These are phyloP conservation scores for Microtus oregoni DNA, from an alignment of 2,113 vertebrate genomes.

Conservation along the genomic window DNA sequence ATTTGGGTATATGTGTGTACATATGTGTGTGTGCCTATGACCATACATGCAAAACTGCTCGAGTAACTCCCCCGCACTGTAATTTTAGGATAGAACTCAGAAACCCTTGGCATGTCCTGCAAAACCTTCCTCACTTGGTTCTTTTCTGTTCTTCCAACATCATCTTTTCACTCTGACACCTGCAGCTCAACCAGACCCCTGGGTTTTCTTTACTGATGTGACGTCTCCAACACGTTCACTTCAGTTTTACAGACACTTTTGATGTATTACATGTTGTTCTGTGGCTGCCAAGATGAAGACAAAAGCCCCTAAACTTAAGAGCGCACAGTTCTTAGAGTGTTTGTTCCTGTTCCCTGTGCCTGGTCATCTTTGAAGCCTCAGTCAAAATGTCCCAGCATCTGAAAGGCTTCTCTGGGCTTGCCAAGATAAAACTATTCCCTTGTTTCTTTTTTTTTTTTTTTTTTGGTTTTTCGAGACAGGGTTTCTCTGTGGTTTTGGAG, in stretches of 20 bases:
- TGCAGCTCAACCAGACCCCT: not conserved
- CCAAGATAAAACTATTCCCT: not conserved
- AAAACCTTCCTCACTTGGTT: not conserved
- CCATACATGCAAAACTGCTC: not conserved
- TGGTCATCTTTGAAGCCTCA: not conserved
- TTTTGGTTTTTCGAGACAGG: no score
- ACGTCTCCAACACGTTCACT: not conserved
- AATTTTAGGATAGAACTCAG: not conserved
- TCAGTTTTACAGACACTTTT: not conserved
- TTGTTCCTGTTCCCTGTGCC: not conserved
- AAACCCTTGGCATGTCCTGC: not conserved
- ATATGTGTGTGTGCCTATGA: not conserved
- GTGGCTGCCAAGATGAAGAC: not conserved
- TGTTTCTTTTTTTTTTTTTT: not conserved
- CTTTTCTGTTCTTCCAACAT: not conserved
- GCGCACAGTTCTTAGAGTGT: not conserved
- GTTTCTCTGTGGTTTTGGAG: no score
- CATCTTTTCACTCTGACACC: not conserved
- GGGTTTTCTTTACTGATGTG: not conserved
- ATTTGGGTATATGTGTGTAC: not conserved
- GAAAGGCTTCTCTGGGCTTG: not conserved
- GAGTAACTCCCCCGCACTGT: not conserved
- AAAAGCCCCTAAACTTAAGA: not conserved
- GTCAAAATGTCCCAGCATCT: not conserved
- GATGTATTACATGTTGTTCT: not conserved